These are phyloP conservation scores for Philhelius pedissequus DNA, from an alignment of 2,888 invertebrate genomes.

Conservation along the genomic window DNA sequence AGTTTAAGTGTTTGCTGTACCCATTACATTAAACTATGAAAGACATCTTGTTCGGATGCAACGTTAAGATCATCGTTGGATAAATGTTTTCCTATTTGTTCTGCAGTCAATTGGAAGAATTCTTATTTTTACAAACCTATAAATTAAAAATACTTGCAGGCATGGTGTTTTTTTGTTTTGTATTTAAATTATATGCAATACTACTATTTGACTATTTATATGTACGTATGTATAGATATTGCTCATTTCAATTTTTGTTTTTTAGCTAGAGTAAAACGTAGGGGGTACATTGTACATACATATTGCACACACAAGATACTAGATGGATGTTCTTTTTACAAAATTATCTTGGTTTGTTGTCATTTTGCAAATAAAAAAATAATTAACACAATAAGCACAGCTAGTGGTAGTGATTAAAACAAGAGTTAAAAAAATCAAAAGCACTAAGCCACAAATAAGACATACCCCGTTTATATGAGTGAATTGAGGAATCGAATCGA, in stretches of 20 bases:
- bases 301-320: no score
- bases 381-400: no score
- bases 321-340: no score
- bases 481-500: no score
- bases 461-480: no score
- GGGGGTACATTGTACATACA: no score
- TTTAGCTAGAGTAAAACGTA: no score
- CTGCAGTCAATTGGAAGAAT: conserved; percentile 81
- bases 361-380: no score
- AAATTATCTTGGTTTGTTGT: no score
- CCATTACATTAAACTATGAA: conserved; percentile 93
- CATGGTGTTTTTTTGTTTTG: background rate
- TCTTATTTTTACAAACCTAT: conserved; percentile 78
- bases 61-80: conserved; percentile 96
- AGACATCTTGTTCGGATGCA: conserved; percentile 92
- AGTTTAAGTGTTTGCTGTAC: conserved; percentile 86
- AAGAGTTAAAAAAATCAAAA: no score
- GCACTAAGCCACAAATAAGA: no score
- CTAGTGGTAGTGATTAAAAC: no score
- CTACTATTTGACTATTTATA: background rate
- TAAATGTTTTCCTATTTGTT: conserved; percentile 89
- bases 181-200: conserved; percentile 25
- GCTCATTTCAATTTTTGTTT: conserved; percentile 27
- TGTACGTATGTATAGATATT: background rate
- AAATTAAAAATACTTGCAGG: conserved; percentile 70